A percentile compares a stretch with the other conserved stretches of the same genome.
Evolutionary conservation across 2,797 vertebrate species (phyloP).

Genomic region (Cephalopachus bancanus): DNA sequence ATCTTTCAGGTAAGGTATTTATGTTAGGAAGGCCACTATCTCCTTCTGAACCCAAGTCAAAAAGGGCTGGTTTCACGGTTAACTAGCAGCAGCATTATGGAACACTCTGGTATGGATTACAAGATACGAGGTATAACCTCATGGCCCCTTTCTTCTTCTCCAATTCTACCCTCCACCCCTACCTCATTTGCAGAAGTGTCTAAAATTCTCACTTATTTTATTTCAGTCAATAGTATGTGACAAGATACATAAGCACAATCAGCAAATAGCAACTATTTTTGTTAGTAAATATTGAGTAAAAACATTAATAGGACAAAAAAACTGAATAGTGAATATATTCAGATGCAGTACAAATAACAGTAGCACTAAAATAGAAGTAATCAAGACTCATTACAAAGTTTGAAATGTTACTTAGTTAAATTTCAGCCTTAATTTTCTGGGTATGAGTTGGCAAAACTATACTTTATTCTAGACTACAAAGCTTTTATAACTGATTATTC

Average conservation of each 20-base stretch:
- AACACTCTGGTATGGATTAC: not conserved
- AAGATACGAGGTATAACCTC: not conserved
- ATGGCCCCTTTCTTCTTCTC: not conserved
- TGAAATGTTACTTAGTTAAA: slow-evolving; percentile 26
- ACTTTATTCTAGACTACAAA: not conserved
- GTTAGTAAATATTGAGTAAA: not conserved
- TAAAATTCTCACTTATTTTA: slow-evolving; percentile 37
- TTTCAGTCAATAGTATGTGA: slow-evolving; percentile 11
- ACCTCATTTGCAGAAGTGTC: slow-evolving; percentile 14
- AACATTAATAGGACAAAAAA: slow-evolving; percentile 48
- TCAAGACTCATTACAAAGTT: not conserved
- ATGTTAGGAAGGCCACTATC: not conserved
- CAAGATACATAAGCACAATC: slow-evolving; percentile 39
- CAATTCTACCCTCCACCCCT: not conserved
- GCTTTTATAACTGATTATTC: not conserved
- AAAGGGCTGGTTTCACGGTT: not conserved
- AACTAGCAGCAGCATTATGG: not conserved
- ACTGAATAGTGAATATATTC: not conserved
- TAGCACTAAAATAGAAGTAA: slow-evolving; percentile 39
- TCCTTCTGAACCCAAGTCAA: not conserved
- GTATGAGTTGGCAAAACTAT: not conserved
- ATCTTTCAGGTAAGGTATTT: not conserved
- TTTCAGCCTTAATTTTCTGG: slow-evolving; percentile 39
- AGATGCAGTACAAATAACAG: slow-evolving; percentile 29
- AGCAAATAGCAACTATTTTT: slow-evolving; percentile 36